Base-by-base conservation (phyloP, 2,113 vertebrate genomes). In the Orthochromis malagaraziensis region DNA sequence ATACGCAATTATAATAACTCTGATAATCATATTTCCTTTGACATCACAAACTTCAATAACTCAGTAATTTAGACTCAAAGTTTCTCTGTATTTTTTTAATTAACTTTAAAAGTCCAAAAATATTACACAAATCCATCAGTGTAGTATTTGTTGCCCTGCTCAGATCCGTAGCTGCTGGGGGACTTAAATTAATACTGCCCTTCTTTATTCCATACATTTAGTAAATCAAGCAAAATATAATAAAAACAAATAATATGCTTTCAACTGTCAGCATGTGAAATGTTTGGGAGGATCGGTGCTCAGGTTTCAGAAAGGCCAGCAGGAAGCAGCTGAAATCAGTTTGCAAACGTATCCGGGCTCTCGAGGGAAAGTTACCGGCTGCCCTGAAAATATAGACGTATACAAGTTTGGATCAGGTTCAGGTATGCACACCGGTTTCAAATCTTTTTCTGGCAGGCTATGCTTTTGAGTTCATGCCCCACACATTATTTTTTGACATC, bases 301-400 rank as follows among this genome's bases (percentile, higher is more conserved):
- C 11, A 3, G 5, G 53, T 49, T 84, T 96, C 88, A 96, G 16
- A 96, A 29, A 80, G 86, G 93, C 94, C 94, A 95, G 81, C 95
- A 96, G 84, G 57, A 91, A 47, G 89, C 82, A 1, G 26, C 11
- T 5, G 81, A 73, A 24, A 80, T 79, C 91, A 85, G 17, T 91
- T 95, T 95, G 58, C 93, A 93, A 80, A 97, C 82, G 35, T 40
- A 90, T 9, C 96, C 96, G 4, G 95, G 79, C 79, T 95, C 94
- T 40, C 88, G 91, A 33, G 93, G 93, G 92, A 97, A 93, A 6
- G 84, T 96, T n/a, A 96, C 94, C 2, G 92, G 84, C 42, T 95
- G 85, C 47, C 96, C 96, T 97, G 90, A 89, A 95, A 90, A 75
- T 33, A 89, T 1, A 87, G 10, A 84, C 3, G 3, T 9, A 57